Evolutionary conservation across 2,797 vertebrate genomes (phyloP).

Genomic region (Etheostoma nigrum): DNA sequence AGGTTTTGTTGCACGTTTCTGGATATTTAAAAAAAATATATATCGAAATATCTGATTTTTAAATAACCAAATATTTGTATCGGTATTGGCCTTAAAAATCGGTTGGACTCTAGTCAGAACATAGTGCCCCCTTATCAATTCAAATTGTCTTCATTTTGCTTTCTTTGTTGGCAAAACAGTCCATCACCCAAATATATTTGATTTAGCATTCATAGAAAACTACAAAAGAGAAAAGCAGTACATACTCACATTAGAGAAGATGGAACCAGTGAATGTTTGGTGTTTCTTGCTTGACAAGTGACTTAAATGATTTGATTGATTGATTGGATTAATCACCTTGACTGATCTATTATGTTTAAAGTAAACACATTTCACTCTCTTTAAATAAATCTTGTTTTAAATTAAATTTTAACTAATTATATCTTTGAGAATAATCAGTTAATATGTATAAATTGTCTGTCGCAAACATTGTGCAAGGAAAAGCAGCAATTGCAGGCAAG

Average conservation of each 20-base stretch:
- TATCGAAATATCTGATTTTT: no score
- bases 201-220: background rate
- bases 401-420: background rate
- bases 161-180: background rate
- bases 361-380: background rate
- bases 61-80: no score
- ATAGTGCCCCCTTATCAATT: background rate
- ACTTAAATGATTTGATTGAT: background rate
- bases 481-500: slow-evolving; percentile 61
- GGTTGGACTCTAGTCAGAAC: background rate
- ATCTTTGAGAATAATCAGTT: no score
- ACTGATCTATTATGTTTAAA: background rate
- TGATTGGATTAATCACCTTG: background rate
- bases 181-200: background rate
- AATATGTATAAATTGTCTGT: slow-evolving; percentile 77
- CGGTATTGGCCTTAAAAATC: no score
- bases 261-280: background rate
- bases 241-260: background rate
- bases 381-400: background rate
- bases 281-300: background rate
- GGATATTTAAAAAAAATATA: no score
- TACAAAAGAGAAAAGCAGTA: background rate
- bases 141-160: background rate
- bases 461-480: slow-evolving; percentile 68
- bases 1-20: no score